Evolutionary conservation across 2,113 vertebrate genomes (phyloP), one percentile per base, ranked within the genome.

Genomic region (Myanophis thanlyinensis): DNA sequence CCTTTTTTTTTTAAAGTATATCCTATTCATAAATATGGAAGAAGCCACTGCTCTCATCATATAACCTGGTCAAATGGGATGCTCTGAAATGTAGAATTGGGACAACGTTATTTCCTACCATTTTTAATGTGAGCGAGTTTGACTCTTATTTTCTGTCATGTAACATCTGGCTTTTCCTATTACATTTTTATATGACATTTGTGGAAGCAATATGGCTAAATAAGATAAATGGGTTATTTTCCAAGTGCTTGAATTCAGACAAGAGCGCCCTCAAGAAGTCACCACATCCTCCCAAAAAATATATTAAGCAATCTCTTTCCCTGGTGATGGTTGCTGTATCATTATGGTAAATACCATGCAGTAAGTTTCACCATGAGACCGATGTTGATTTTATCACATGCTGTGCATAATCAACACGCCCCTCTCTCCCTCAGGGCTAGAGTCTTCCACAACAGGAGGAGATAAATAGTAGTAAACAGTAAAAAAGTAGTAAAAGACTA

Each of bases 231-330:
- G 46, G 51, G 46, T 89, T 85, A 51, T 92, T 92, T 92, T 85
- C 86, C 56, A 92, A 92, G 93, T 59, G 91, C 85, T 97, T 90
- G 44, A 94, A 95, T 95, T 96, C 95, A 93, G 93, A 94, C 93
- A 94, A 91, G 93, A 85, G 27, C 6, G 59, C 49, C 51, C 35
- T 94, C 47, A 49, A 85, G 95, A 92, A 90, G 27, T 44, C 91
- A 89, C 35, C 54, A 12, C 0, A 9, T 18, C 5, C 25, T 9
- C 25, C 3, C 7, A 93, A 48, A 92, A 95, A 80, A 95, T n/a
- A n/a, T n/a, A 94, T 90, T 92, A 96, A 96, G 85, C 90, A 13
- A 46, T 85, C n/a, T 35, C 35, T 92, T 95, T 94, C 89, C 93
- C 90, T 73, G 85, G 95, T 95, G 91, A 94, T 88, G 91, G 47